Evolutionary conservation across 2,113 vertebrate species (phyloP).

Genomic region (Cebidichthys violaceus): DNA sequence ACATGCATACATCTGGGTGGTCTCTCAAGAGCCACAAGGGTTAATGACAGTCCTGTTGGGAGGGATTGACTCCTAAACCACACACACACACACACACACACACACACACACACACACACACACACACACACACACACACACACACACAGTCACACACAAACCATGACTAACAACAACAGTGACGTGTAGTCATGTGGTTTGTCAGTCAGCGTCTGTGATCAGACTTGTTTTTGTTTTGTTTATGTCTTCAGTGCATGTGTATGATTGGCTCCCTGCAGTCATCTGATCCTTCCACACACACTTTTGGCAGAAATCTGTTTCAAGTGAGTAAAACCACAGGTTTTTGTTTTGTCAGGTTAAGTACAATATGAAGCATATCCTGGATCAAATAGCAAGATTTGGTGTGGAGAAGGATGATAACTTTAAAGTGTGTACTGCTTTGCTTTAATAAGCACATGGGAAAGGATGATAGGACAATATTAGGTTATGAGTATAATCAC

Average conservation of each 20-base stretch:
- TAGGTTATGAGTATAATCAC: neutral
- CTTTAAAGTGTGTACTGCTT: neutral
- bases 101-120: slow-evolving; percentile 42
- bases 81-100: slow-evolving; percentile 41
- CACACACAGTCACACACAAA: slow-evolving; percentile 28
- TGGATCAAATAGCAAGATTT: neutral
- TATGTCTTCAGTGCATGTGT: neutral
- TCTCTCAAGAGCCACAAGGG: slow-evolving; percentile 66
- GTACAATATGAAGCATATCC: neutral
- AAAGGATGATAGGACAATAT: neutral
- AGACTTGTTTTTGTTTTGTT: slow-evolving; percentile 15
- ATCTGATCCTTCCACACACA: neutral
- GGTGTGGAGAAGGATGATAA: neutral
- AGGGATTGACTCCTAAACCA: slow-evolving; percentile 55
- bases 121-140: slow-evolving; percentile 31
- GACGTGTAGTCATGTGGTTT: slow-evolving; percentile 24
- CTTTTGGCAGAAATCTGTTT: neutral
- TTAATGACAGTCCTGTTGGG: slow-evolving; percentile 71
- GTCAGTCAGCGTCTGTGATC: slow-evolving; percentile 11
- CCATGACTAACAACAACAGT: neutral
- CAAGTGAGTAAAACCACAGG: neutral
- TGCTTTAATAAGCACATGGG: neutral
- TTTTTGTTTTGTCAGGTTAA: neutral
- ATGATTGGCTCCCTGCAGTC: neutral
- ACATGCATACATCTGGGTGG: slow-evolving; percentile 73